phyloP scores from a whole-genome alignment of 2,888 invertebrate species.

The Callinectes sapidus region DNA sequence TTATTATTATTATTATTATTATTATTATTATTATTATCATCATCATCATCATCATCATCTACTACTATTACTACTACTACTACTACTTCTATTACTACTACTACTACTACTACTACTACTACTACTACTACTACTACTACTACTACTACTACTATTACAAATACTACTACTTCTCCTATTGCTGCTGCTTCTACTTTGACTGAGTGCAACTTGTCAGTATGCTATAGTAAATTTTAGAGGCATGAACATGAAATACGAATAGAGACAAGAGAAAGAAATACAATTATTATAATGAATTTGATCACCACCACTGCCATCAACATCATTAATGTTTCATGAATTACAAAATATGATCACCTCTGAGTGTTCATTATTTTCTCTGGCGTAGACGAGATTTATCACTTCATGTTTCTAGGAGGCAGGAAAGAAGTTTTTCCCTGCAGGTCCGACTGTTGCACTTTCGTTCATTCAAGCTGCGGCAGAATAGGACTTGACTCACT shows the following conservation, averaged over 20 bases:
- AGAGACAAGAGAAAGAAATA: background rate
- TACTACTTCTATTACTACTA: background rate
- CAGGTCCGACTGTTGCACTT: background rate
- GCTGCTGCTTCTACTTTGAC: too few relatives aligned
- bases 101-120: background rate
- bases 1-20: constrained; percentile 22
- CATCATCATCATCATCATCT: background rate
- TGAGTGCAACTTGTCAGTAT: too few relatives aligned
- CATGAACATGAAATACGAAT: too few relatives aligned
- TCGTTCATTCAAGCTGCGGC: background rate
- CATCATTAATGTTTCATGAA: background rate
- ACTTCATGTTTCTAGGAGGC: background rate
- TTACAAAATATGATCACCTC: background rate
- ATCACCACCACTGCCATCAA: background rate
- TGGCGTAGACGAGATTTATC: background rate
- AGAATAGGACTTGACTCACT: background rate
- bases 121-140: background rate
- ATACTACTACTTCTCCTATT: too few relatives aligned
- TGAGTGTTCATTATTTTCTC: background rate
- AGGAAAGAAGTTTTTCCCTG: background rate
- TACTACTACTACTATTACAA: too few relatives aligned
- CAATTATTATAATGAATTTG: background rate
- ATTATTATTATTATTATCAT: constrained; percentile 44
- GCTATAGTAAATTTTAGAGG: too few relatives aligned
- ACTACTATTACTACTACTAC: background rate